Evolutionary conservation across 2,113 vertebrate genomes (phyloP), one percentile per base, ranked within the genome.

Genomic region (Motacilla tschutschensis): DNA sequence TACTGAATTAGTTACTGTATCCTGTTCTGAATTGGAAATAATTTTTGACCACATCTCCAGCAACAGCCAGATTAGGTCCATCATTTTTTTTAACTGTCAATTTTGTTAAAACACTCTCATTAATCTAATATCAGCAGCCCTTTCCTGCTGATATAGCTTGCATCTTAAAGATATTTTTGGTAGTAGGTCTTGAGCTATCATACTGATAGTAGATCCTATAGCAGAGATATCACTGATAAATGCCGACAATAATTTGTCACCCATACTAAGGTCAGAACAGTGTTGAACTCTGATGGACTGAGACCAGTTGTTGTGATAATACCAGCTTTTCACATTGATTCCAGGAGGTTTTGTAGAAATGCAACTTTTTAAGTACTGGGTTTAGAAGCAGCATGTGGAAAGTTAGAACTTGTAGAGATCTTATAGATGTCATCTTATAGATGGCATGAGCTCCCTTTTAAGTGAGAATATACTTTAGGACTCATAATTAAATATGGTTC

Each of bases 271-370:
- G 46, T 41, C 44, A 88, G 57, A 74, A 77, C 35, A 54, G n/a
- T 62, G 75, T 3, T 85, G 69, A 88, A 64, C 81, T 91, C 67
- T 87, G 64, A 73, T 74, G 87, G 87, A 87, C 79, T 92, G 84
- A 63, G 47, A 79, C 31, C 33, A 84, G 44, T 14, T 83, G 20
- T 81, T 81, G 36, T 79, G 55, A 21, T 47, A 63, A 48, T 62
- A 51, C 2, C 57, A 73, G 19, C 29, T 88, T 85, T 72, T 53
- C 7, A 4, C 66, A 21, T 10, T 70, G 22, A 57, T 87, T 79
- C 57, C 26, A 48, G 41, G 19, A 76, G 44, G 31, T 13, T 40
- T 48, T 33, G 29, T 57, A 25, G 38, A 67, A 83, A 26, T 60
- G 14, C 29, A 51, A 1, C 14, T 44, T 67, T 86, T 59, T 14